Conservation (phyloP, 2,797 vertebrate species). For the Distichodus sexfasciatus region DNA sequence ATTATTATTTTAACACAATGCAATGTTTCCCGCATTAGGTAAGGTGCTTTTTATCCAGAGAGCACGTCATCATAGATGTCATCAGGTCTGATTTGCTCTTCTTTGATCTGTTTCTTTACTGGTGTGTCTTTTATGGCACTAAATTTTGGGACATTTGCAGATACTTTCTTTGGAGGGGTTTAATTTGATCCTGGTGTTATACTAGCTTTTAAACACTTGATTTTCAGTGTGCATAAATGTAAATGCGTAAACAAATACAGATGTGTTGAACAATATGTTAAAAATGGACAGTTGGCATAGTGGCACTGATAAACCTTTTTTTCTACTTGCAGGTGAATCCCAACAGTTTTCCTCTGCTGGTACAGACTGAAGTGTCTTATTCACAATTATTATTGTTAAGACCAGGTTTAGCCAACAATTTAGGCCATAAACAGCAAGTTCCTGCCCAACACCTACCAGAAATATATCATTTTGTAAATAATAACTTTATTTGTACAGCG, state of each 20-base stretch:
- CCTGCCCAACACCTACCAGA: background rate
- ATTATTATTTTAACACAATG: constrained; percentile 36
- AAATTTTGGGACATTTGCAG: background rate
- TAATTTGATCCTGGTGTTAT: background rate
- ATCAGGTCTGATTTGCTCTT: too few species aligned
- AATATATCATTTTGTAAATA: constrained; percentile 26
- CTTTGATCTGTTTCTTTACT: background rate
- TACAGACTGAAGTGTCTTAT: background rate
- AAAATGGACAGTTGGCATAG: too few species aligned
- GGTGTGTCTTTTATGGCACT: background rate
- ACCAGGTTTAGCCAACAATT: background rate
- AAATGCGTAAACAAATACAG: background rate
- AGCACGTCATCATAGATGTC: background rate
- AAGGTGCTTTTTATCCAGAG: background rate
- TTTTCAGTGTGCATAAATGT: background rate
- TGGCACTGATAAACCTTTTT: background rate
- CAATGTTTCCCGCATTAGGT: constrained; percentile 4
- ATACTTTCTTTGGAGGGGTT: background rate
- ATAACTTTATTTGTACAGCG: constrained; percentile 31
- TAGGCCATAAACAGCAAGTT: background rate
- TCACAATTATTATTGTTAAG: background rate
- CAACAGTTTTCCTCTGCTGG: background rate
- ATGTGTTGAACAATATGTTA: background rate
- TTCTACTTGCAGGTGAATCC: background rate
- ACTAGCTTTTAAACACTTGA: background rate